Evolutionary conservation across 2,888 invertebrate genomes (phyloP), one percentile per base, ranked within the genome.

Genomic region (Pollenia amentaria): DNA sequence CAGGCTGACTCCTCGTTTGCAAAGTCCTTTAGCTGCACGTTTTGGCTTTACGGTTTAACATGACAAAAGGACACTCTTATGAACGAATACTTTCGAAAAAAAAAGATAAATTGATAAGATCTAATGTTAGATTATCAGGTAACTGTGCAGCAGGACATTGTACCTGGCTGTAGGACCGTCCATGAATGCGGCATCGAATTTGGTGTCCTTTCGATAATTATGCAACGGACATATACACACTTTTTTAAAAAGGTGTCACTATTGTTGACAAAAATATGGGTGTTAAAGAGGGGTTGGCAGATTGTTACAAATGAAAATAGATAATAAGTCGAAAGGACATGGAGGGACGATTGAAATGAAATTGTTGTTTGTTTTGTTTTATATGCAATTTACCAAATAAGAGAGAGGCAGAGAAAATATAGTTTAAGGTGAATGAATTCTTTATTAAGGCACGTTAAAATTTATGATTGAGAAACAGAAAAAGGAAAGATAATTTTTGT

Each of bases 291-390:
- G 84, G 84, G 80, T 84, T 87, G 87, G 87, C 84, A 29, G 73
- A 87, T 87, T 80, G 84, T 84, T 87, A 87, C 77, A 87, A 87
- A 87, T 87, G 87, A 69, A 84, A 87, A 81, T 67, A 81, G 87
- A 84, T 87, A 87, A 79, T 65, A 79, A 48, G 21, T n/a, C 18
- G 14, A 18, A 40, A 0, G 48, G 42, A 44, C 21, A 65, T 65
- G 53, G 12, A 76, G 44, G 72, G 64, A 55, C 8, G 10, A 12
- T 2, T 11, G 8, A 18, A 46, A 55, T 46, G 12, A 80, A 73
- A 80, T 57, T 73, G 46, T 65, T 65, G 44, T 80, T 80, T 80
- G 72, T 53, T 72, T 72, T n/a, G 64, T 72, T 79, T 79, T 80
- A 64, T 72, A 82, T 75, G 82, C 75, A 82, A 53, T 82, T 76